A percentile compares a stretch with the other conserved stretches of the same genome.
phyloP scores from a whole-genome alignment of 2,888 invertebrate genomes.

The Sarcophaga carnaria region DNA sequence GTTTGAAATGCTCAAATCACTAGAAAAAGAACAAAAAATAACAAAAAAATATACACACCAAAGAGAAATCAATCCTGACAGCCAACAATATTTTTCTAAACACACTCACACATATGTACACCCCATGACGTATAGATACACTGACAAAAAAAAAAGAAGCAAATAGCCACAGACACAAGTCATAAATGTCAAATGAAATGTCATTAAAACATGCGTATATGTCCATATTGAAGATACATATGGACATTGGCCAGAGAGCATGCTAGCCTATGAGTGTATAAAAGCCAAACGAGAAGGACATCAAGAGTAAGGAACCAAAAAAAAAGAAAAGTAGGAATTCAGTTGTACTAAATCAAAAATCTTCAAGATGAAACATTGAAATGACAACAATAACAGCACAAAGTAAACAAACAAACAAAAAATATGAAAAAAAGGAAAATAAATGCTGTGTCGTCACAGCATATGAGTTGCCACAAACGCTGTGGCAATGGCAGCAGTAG shows the following conservation, averaged over 20 bases:
- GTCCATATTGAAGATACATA: slow-evolving; percentile 63
- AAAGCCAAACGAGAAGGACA: slow-evolving; percentile 40
- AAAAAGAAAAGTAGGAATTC: neutral
- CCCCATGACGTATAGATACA: slow-evolving; percentile 16
- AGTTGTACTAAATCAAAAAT: slow-evolving; percentile 60
- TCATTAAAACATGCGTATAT: slow-evolving; percentile 70
- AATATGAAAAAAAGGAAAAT: too few relatives aligned
- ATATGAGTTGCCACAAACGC: slow-evolving; percentile 53
- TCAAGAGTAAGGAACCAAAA: slow-evolving; percentile 2
- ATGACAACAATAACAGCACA: slow-evolving; percentile 33
- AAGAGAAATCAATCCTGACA: slow-evolving; percentile 60
- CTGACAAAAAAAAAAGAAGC: slow-evolving; percentile 16
- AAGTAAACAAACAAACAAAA: slow-evolving; percentile 22
- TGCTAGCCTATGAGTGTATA: slow-evolving; percentile 31
- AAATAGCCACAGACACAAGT: slow-evolving; percentile 58
- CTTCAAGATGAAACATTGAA: slow-evolving; percentile 25
- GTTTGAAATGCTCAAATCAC: slow-evolving; percentile 11
- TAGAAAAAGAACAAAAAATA: slow-evolving; percentile 1
- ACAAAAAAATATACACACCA: neutral
- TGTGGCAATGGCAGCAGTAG: slow-evolving; percentile 30
- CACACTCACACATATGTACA: slow-evolving; percentile 4
- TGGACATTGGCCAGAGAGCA: neutral
- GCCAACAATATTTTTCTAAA: slow-evolving; percentile 25
- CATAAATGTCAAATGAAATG: slow-evolving; percentile 70
- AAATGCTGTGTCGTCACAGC: slow-evolving; percentile 68